These are phyloP conservation scores for Ia io DNA, from an alignment of 2,113 vertebrate genomes.

Conservation along the genomic window DNA sequence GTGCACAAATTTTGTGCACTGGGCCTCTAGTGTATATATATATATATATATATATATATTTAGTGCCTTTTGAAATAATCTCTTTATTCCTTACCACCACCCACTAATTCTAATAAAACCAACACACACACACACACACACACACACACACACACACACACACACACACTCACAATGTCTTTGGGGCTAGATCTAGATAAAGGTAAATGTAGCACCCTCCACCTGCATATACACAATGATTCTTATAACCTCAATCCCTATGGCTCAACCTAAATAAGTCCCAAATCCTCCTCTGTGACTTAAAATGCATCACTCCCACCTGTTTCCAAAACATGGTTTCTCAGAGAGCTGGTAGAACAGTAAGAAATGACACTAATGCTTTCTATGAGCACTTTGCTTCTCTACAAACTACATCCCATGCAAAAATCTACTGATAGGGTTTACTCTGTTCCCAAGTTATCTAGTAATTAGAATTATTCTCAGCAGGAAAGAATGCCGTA, in stretches of 20 bases:
- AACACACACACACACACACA: not conserved
- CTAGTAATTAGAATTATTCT: not conserved
- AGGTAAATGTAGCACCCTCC: not conserved
- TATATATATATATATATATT: not conserved
- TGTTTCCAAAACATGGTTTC: not conserved
- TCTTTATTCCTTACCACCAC: not conserved
- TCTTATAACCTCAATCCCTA: not conserved
- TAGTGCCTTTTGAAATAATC: not conserved
- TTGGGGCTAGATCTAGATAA: not conserved
- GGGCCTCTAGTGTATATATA: not conserved
- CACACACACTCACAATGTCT: not conserved
- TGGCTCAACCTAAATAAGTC: not conserved
- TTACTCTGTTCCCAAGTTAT: not conserved
- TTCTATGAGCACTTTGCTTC: not conserved
- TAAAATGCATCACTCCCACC: not conserved
- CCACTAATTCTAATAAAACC: not conserved
- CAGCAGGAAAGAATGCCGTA: not conserved
- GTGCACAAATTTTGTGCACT: no score
- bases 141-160: not conserved
- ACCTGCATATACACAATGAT: not conserved
- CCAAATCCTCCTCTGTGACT: not conserved
- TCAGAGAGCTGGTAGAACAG: not conserved
- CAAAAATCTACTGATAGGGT: not conserved
- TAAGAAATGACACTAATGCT: not conserved
- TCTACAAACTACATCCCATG: not conserved